These are phyloP conservation scores for Rhodinocichla rosea DNA, from an alignment of 2,113 vertebrate genomes.

Conservation along the genomic window DNA sequence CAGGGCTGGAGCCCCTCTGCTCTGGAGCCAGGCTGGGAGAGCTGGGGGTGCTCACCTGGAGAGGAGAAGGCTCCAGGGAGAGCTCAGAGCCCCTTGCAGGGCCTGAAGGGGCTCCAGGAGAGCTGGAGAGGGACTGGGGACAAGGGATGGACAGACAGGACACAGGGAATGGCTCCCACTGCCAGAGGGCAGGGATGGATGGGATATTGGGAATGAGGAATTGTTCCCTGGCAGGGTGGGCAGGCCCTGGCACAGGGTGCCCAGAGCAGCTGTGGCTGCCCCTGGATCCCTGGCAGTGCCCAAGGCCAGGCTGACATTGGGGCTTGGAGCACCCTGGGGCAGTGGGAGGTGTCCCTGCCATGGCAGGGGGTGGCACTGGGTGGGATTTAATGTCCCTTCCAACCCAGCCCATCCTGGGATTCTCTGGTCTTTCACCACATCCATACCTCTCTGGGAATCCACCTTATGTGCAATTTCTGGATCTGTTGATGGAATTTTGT, in stretches of 20 bases:
- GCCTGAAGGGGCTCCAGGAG: background rate
- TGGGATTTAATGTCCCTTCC: rapidly evolving
- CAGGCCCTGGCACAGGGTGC: background rate
- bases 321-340: background rate
- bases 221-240: background rate
- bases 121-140: too few species aligned
- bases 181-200: background rate
- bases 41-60: background rate
- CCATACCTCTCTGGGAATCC: background rate
- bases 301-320: background rate
- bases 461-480: rapidly evolving
- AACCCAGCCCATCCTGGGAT: background rate
- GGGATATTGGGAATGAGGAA: background rate
- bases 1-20: background rate
- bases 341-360: background rate
- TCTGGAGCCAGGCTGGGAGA: background rate
- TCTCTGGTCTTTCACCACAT: background rate
- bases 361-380: background rate
- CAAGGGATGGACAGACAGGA: too few species aligned
- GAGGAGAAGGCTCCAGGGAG: background rate
- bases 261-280: background rate
- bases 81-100: background rate
- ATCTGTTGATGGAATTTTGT: rapidly evolving
- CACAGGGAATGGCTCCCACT: too few species aligned
- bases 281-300: background rate